Evolutionary conservation across 2,113 vertebrate genomes (phyloP).

Genomic region (Phainopepla nitens): DNA sequence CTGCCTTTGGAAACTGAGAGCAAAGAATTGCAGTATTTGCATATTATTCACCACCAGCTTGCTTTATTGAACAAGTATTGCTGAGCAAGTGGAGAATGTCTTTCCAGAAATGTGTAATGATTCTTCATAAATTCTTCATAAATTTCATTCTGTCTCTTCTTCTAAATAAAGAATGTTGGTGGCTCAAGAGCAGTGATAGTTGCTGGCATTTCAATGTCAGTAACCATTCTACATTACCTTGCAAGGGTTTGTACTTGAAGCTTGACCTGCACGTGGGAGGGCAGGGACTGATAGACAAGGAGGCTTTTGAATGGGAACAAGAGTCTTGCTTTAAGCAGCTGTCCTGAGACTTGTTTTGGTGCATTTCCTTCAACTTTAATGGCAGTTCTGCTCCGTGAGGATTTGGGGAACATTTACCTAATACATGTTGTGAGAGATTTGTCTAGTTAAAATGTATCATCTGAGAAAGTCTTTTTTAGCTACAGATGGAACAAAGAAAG

Average conservation of each 20-base stretch:
- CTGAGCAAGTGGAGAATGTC: neutral
- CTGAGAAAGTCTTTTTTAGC: neutral
- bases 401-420: neutral
- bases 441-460: neutral
- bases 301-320: neutral
- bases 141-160: neutral
- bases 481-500: neutral
- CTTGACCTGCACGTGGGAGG: neutral
- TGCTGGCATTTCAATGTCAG: neutral
- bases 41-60: neutral
- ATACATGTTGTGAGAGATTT: neutral
- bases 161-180: neutral
- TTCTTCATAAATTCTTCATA: neutral
- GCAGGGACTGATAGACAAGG: neutral
- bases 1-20: neutral
- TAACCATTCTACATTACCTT: neutral
- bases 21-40: neutral
- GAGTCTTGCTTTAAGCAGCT: neutral
- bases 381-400: neutral
- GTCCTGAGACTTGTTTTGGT: neutral
- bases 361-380: neutral
- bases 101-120: neutral
- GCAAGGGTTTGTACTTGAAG: neutral
- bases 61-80: neutral
- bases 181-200: neutral